phyloP scores from a whole-genome alignment of 1,140 invertebrate species.

The Musca domestica region DNA sequence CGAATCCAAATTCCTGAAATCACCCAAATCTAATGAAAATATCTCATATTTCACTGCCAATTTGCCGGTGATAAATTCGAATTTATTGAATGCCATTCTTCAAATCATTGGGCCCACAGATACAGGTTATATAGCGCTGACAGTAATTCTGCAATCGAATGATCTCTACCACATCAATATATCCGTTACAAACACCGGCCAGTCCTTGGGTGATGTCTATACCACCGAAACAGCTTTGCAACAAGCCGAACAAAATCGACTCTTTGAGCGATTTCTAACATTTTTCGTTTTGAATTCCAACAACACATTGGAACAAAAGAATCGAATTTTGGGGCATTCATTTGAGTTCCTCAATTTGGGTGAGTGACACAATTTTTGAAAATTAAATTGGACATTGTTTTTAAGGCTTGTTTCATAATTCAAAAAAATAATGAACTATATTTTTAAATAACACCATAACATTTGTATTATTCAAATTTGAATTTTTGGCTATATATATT shows the following conservation, averaged over 20 bases:
- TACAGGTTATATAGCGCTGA: conserved; percentile 27
- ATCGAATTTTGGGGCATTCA: conserved; percentile 24
- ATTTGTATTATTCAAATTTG: too few relatives aligned
- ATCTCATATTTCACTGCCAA: background rate
- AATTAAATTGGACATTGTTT: too few relatives aligned
- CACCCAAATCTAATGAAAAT: background rate
- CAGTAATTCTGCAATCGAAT: conserved; percentile 28
- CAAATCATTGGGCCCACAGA: background rate
- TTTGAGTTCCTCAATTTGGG: conserved; percentile 22
- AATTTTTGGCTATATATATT: too few relatives aligned
- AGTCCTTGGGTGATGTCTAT: conserved; percentile 33
- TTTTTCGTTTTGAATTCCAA: conserved; percentile 34
- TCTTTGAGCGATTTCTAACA: conserved; percentile 38
- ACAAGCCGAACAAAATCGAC: conserved; percentile 27
- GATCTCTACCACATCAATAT: conserved; percentile 42
- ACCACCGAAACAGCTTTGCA: conserved; percentile 33
- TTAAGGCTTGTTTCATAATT: too few relatives aligned
- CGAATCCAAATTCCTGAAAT: background rate
- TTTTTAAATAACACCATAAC: too few relatives aligned
- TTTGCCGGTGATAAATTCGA: background rate
- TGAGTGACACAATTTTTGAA: background rate
- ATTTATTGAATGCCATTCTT: background rate
- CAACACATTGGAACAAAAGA: conserved; percentile 23
- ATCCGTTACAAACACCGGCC: conserved; percentile 25
- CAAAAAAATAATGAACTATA: too few relatives aligned